Conservation (phyloP, 1,140 invertebrate genomes). For the Heterodera carotae region DNA sequence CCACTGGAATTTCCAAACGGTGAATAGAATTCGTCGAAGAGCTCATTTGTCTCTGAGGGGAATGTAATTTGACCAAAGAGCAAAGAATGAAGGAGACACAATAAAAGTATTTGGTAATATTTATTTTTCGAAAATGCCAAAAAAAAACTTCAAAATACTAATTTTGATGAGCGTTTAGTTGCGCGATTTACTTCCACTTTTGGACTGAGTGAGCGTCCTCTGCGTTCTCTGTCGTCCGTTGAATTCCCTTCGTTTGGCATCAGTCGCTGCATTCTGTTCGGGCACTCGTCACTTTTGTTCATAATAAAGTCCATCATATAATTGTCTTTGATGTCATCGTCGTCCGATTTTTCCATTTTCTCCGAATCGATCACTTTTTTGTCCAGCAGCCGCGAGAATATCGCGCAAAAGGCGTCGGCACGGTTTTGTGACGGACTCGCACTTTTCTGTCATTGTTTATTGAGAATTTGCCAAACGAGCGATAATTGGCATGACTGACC, state of each 20-base stretch:
- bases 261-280: not conserved
- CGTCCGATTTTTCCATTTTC: not conserved
- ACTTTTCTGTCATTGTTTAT: not conserved
- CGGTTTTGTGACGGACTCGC: slow-evolving; percentile 4
- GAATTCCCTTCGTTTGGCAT: not conserved
- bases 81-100: too few species aligned
- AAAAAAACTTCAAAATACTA: too few species aligned
- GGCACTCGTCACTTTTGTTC: not conserved
- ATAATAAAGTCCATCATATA: slow-evolving; percentile 21
- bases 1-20: not conserved
- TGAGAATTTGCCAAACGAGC: not conserved
- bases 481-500: not conserved
- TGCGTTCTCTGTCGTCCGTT: not conserved
- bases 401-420: slow-evolving; percentile 40
- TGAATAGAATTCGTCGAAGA: not conserved
- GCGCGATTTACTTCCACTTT: slow-evolving; percentile 16
- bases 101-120: too few species aligned
- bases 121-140: too few species aligned
- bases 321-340: slow-evolving; percentile 25
- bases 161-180: not conserved
- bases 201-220: slow-evolving; percentile 17
- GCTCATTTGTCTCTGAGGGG: slow-evolving; percentile 2
- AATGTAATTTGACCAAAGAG: too few species aligned
- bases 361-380: slow-evolving; percentile 35
- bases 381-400: slow-evolving; percentile 42